Conservation (phyloP, 2,113 vertebrate species). For the Cranoglanis bouderius region DNA sequence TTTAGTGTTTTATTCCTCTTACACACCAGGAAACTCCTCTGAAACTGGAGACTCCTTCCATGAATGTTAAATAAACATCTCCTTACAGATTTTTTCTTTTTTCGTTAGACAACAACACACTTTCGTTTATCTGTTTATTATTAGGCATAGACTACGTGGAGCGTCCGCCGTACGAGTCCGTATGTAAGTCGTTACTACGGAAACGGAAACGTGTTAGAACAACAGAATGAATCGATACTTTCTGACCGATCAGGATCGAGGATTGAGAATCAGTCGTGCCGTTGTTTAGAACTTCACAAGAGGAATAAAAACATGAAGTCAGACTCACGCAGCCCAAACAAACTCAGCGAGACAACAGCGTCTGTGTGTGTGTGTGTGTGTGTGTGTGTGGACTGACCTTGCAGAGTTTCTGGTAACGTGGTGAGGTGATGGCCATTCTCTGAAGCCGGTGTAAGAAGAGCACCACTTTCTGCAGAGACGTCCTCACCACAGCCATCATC, state of each 20-base stretch:
- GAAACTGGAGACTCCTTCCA: slow-evolving; percentile 8
- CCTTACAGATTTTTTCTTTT: neutral
- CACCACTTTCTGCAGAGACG: slow-evolving; percentile 99
- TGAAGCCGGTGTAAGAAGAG: slow-evolving; percentile 97
- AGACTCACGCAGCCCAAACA: neutral
- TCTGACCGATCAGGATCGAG: neutral
- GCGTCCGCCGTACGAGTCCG: neutral
- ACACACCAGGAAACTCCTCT: neutral
- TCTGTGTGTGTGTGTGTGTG: neutral
- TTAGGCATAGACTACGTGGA: neutral
- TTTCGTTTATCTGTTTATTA: neutral
- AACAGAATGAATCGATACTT: neutral
- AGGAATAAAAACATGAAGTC: neutral
- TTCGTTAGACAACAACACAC: neutral
- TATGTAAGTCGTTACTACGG: neutral
- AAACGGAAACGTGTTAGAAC: neutral
- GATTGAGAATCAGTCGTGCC: neutral
- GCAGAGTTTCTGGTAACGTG: slow-evolving; percentile 98
- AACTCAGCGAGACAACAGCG: neutral
- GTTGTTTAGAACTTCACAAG: neutral
- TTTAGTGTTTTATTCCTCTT: neutral
- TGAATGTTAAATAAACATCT: neutral
- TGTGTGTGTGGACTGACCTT: slow-evolving; percentile 81
- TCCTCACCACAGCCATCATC: slow-evolving; percentile 99
- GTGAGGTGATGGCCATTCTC: slow-evolving; percentile 98